Base-by-base conservation (phyloP, 92 coral and sea anemone species). In the Bergia sp. region DNA sequence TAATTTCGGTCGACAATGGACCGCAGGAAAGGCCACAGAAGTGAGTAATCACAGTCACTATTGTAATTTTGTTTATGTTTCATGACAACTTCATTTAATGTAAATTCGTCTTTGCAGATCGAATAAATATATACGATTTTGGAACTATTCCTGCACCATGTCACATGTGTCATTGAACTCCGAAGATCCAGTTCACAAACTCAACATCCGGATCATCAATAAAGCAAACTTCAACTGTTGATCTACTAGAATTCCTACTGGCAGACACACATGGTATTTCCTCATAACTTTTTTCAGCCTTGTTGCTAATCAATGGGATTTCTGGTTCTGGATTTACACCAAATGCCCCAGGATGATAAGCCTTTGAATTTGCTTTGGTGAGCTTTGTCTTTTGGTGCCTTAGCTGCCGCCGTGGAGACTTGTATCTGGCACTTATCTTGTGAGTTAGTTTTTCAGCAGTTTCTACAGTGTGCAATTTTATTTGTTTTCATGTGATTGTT, bases 271-370 rank as follows among this genome's bases (percentile, higher is more conserved):
- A 37, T 37, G 78, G 78, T 45, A 45, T 74, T 74, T 74, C 37
- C 11, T 0, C 1, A 74, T 38, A 37, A 21, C 78, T 74, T 21
- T 74, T 74, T 74, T 74, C 78, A 74, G 37, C 9, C 1, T 74
- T 74, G 45, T 37, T 74, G 78, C 78, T 45, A 2, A 40, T 74
- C 10, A 74, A 74, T 74, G 78, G 45, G 7, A 40, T 85, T 47
- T 91, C 93, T 69, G 93, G 93, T 44, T 91, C 75, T 23, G 93
- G 88, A 39, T 87, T 82, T 20, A 77, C 45, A 66, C 91, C 87
- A 81, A 91, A 91, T 29, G 85, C 85, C 38, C 91, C 91, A 73
- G 93, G 61, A 29, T 53, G 81, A 65, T 81, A 91, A 71, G 91
- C 21, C n/a, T 73, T 61, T 73, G 78, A 37, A 79, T 91, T 91